Conservation (phyloP, 2,888 invertebrate species). For the Axea sp. region DNA sequence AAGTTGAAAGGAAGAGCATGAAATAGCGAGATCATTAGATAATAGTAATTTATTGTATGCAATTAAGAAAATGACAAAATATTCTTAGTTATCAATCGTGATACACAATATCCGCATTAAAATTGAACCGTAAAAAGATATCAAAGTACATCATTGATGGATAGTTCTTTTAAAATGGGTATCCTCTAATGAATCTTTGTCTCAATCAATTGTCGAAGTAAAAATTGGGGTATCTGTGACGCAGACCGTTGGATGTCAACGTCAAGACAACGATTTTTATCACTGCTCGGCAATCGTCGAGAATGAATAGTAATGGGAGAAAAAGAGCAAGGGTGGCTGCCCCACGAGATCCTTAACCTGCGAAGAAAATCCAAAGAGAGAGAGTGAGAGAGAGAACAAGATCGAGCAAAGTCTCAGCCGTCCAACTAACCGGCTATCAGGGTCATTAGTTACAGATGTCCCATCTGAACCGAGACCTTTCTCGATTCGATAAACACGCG, state of each 20-base stretch:
- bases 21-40: too few species aligned
- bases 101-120: too few species aligned
- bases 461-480: slow-evolving; percentile 75
- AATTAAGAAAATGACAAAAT: too few species aligned
- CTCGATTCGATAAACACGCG: slow-evolving; percentile 76
- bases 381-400: slow-evolving; percentile 34
- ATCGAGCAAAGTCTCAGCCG: slow-evolving; percentile 49
- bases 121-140: too few species aligned
- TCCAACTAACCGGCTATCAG: slow-evolving; percentile 73
- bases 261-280: slow-evolving; percentile 72
- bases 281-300: slow-evolving; percentile 70
- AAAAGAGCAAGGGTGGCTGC: slow-evolving; percentile 40
- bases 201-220: slow-evolving; percentile 29
- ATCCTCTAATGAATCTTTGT: slow-evolving; percentile 30
- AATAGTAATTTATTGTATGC: too few species aligned
- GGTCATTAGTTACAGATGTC: slow-evolving; percentile 79
- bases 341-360: slow-evolving; percentile 36
- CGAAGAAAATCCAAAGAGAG: slow-evolving; percentile 50
- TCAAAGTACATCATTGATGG: slow-evolving; percentile 22
- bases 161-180: slow-evolving; percentile 13
- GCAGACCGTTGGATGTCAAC: slow-evolving; percentile 58
- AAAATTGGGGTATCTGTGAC: slow-evolving; percentile 39
- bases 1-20: too few species aligned
- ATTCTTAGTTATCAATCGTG: too few species aligned
- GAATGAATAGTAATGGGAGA: slow-evolving; percentile 69